phyloP scores from a whole-genome alignment of 2,888 invertebrate species.

The Meteorus cinctellus region DNA sequence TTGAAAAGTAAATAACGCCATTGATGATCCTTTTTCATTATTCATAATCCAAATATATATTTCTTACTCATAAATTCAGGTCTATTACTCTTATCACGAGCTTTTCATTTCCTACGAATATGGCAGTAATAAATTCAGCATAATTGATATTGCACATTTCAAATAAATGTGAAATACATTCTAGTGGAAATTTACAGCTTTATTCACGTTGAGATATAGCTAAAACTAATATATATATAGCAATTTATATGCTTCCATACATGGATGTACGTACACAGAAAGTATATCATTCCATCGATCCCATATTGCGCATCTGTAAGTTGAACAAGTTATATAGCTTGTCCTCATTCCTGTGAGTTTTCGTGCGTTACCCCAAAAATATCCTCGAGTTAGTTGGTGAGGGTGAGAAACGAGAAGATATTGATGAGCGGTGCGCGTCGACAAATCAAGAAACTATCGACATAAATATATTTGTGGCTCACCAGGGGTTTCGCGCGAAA shows the following conservation, averaged over 20 bases:
- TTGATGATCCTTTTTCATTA: no score
- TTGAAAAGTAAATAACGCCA: no score
- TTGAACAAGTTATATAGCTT: constrained; percentile 44
- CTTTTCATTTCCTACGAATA: no score
- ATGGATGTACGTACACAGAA: not conserved
- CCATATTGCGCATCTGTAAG: constrained; percentile 52
- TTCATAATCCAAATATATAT: no score
- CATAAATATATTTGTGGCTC: constrained; percentile 73
- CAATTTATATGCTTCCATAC: constrained; percentile 44
- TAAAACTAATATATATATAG: constrained; percentile 52
- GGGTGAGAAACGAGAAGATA: constrained; percentile 54
- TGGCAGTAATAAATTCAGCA: not conserved
- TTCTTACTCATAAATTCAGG: no score
- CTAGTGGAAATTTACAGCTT: not conserved
- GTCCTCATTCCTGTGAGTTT: constrained; percentile 51
- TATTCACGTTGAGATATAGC: constrained; percentile 49
- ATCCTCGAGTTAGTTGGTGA: constrained; percentile 62
- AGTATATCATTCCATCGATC: constrained; percentile 50
- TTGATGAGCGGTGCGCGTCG: constrained; percentile 71
- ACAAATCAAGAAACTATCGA: constrained; percentile 74
- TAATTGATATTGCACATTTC: constrained; percentile 43
- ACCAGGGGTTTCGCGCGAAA: constrained; percentile 65
- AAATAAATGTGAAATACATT: not conserved
- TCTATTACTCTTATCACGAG: no score
- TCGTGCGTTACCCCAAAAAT: constrained; percentile 63